These are phyloP conservation scores for Etheostoma spectabile DNA, from an alignment of 2,113 vertebrate genomes.

Conservation along the genomic window DNA sequence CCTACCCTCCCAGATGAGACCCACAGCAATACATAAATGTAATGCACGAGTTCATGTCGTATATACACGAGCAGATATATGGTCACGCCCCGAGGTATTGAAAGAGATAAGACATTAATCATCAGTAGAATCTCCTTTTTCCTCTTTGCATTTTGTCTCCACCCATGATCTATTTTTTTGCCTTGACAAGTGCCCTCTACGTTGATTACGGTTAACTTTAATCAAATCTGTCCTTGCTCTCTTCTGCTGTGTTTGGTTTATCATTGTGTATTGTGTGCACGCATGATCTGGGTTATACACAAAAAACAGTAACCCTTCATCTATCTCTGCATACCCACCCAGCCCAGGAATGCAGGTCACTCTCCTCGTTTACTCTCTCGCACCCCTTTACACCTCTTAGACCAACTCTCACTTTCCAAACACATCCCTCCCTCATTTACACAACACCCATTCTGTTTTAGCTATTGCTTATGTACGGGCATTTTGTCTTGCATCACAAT, in stretches of 20 bases:
- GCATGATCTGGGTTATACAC: slow-evolving; percentile 1
- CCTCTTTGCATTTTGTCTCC: slow-evolving; percentile 12
- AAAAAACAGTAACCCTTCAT: slow-evolving; percentile 62
- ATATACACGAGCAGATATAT: not conserved
- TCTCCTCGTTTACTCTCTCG: slow-evolving; percentile 41
- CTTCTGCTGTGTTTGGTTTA: not conserved
- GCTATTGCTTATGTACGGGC: not conserved
- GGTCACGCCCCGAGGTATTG: not conserved
- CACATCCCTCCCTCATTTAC: not conserved
- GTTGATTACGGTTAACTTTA: slow-evolving; percentile 16
- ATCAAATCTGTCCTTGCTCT: slow-evolving; percentile 28
- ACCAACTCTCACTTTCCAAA: slow-evolving; percentile 23
- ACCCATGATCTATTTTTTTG: slow-evolving; percentile 15
- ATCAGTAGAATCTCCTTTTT: not conserved
- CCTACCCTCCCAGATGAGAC: not conserved
- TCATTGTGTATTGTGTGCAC: not conserved
- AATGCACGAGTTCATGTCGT: not conserved
- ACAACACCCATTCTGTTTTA: not conserved
- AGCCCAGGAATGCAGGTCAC: slow-evolving; percentile 75
- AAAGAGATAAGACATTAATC: slow-evolving; percentile 7
- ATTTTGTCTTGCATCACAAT: slow-evolving; percentile 9
- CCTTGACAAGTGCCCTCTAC: slow-evolving; percentile 34
- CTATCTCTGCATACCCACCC: slow-evolving; percentile 63
- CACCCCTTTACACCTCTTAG: slow-evolving; percentile 39
- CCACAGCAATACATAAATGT: not conserved